A percentile compares a stretch with the other conserved stretches of the same genome.
Conservation (phyloP, 2,113 vertebrate species). For the Montifringilla adamsi region DNA sequence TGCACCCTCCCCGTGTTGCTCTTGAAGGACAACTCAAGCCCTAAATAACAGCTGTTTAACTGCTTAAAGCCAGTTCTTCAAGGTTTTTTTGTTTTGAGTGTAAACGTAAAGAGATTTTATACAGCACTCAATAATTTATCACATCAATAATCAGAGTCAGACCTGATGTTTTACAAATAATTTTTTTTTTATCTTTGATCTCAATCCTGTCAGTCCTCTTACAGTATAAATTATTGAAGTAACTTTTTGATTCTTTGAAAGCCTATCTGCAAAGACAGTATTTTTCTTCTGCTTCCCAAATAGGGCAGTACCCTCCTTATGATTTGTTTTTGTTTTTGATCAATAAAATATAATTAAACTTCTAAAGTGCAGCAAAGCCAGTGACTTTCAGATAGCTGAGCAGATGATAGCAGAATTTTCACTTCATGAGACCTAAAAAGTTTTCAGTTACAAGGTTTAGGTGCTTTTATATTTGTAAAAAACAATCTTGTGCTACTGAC, state of each 20-base stretch:
- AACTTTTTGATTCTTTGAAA: slow-evolving; percentile 51
- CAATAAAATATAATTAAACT: slow-evolving; percentile 64
- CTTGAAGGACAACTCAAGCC: slow-evolving; percentile 9
- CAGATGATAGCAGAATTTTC: not conserved
- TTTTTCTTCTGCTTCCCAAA: slow-evolving; percentile 27
- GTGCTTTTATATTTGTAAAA: slow-evolving; percentile 31
- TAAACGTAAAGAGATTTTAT: not conserved
- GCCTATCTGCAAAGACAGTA: slow-evolving; percentile 15
- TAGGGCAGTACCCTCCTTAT: not conserved
- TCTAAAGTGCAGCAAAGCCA: not conserved
- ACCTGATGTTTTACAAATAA: slow-evolving; percentile 58
- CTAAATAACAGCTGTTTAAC: not conserved
- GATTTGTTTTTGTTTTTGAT: slow-evolving; percentile 40
- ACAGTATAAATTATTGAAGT: slow-evolving; percentile 62
- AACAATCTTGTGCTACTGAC: not conserved
- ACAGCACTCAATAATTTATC: slow-evolving; percentile 55
- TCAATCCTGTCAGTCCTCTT: slow-evolving; percentile 52
- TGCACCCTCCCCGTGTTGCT: not conserved
- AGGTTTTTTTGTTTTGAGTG: slow-evolving; percentile 34
- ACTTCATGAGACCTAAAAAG: slow-evolving; percentile 15
- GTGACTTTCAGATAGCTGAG: not conserved
- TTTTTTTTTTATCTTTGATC: slow-evolving; percentile 41
- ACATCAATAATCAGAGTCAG: slow-evolving; percentile 54
- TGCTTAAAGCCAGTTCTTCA: slow-evolving; percentile 43
- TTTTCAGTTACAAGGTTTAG: slow-evolving; percentile 38